Evolutionary conservation across 2,888 invertebrate genomes (phyloP).

Genomic region (Plebejus anna): DNA sequence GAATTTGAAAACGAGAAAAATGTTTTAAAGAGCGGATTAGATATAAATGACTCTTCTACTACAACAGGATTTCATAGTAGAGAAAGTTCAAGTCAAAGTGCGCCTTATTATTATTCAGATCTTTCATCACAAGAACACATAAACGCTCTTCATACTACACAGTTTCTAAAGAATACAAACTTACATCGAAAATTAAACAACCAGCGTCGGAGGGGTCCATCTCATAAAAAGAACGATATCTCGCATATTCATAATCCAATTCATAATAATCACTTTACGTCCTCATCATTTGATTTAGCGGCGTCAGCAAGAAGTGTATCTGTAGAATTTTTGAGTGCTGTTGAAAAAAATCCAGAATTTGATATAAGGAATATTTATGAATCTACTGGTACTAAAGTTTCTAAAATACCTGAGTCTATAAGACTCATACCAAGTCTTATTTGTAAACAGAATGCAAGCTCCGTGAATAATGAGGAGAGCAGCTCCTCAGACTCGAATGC

Average conservation of each 20-base stretch:
- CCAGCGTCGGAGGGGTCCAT: constrained; percentile 83
- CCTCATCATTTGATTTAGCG: constrained; percentile 72
- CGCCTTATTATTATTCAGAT: constrained; percentile 94
- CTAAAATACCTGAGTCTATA: constrained; percentile 78
- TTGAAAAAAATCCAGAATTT: constrained; percentile 83
- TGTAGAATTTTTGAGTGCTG: constrained; percentile 82
- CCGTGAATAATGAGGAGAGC: constrained; percentile 49
- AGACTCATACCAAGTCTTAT: constrained; percentile 70
- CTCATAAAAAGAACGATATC: constrained; percentile 83
- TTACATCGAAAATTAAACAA: constrained; percentile 83
- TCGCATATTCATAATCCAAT: constrained; percentile 87
- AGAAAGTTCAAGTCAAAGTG: constrained; percentile 84
- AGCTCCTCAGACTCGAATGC: constrained; percentile 52
- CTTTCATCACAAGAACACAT: constrained; percentile 78
- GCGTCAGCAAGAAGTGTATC: constrained; percentile 82
- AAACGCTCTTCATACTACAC: constrained; percentile 66
- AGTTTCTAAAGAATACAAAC: constrained; percentile 73
- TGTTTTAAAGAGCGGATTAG: constrained; percentile 51
- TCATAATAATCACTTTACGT: constrained; percentile 61
- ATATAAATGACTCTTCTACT: constrained; percentile 58
- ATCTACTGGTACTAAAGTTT: constrained; percentile 81
- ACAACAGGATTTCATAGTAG: constrained; percentile 80
- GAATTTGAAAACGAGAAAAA: constrained; percentile 70
- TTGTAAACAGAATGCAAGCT: constrained; percentile 64
- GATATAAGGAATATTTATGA: constrained; percentile 87